Evolutionary conservation across 2,113 vertebrate genomes (phyloP), one percentile per base, ranked within the genome.

Genomic region (Xiphorhynchus elegans): DNA sequence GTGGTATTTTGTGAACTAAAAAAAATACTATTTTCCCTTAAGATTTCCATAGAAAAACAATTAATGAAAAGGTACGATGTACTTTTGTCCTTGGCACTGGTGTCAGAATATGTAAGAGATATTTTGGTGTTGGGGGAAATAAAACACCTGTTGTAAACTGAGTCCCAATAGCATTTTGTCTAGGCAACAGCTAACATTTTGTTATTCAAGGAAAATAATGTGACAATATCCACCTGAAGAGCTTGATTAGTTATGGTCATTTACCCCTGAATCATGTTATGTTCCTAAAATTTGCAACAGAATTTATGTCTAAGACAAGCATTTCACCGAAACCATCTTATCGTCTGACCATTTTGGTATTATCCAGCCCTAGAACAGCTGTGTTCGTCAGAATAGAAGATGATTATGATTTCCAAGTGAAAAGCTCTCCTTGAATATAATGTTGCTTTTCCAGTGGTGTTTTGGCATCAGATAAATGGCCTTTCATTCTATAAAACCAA

Each of bases 61-160:
- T 93, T 97, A 95, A 96, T 97, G 92, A 96, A 96, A 97, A 98
- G 68, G 63, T 96, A 75, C 84, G 87, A 89, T 6, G 9, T 67
- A 70, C 63, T 85, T 97, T 97, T 96, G 95, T 95, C 90, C 97
- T 97, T 97, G 97, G 94, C 85, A 68, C 21, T 94, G 44, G 25
- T 89, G 60, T 96, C 93, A 95, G 76, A 96, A 93, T 72, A 75
- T 35, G 37, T 76, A 64, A 90, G 60, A 95, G 84, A 63, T 55
- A 42, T 87, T 97, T 90, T 83, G 16, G 53, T 88, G 33, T 11
- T 75, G 35, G 70, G 70, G 47, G 82, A 92, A 97, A 93, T 93
- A 78, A 94, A 97, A 86, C 77, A 87, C 50, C 28, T 64, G 17
- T 66, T 95, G 3, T 83, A 93, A 89, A 58, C 87, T 26, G 39